phyloP scores from a whole-genome alignment of 1,140 invertebrate species.

The Hydropsyche tenuis region DNA sequence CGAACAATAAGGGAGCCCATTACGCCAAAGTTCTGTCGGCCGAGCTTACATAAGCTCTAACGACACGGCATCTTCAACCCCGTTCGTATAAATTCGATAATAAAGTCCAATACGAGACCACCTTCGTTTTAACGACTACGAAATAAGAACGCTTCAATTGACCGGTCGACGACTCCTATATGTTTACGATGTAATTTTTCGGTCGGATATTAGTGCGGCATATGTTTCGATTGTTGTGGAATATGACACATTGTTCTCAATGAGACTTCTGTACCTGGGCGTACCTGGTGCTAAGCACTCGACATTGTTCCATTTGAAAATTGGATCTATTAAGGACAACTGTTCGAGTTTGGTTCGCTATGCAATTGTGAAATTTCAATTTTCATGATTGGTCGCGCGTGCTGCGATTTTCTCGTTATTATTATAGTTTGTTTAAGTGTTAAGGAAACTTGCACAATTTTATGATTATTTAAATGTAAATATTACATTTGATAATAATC shows the following conservation, averaged over 20 bases:
- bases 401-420: neutral
- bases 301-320: constrained; percentile 4
- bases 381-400: neutral
- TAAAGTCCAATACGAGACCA: neutral
- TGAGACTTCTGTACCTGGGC: neutral
- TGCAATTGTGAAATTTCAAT: constrained; percentile 24
- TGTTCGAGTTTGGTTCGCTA: no score
- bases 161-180: neutral
- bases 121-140: neutral
- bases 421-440: no score
- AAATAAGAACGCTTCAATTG: constrained; percentile 3
- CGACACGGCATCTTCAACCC: constrained; percentile 27
- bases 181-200: no score
- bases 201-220: neutral
- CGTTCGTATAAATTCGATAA: constrained; percentile 17
- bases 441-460: neutral
- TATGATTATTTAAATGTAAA: neutral
- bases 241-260: constrained; percentile 12
- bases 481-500: no score
- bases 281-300: constrained; percentile 23
- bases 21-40: constrained; percentile 3
- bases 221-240: neutral
- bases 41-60: constrained; percentile 36
- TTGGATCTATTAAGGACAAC: constrained; percentile 29
- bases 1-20: constrained; percentile 44